Percentiles rank a stretch among this genome's conserved stretches.
Conservation (phyloP, 2,888 invertebrate genomes). For the Drosophila neutralis region DNA sequence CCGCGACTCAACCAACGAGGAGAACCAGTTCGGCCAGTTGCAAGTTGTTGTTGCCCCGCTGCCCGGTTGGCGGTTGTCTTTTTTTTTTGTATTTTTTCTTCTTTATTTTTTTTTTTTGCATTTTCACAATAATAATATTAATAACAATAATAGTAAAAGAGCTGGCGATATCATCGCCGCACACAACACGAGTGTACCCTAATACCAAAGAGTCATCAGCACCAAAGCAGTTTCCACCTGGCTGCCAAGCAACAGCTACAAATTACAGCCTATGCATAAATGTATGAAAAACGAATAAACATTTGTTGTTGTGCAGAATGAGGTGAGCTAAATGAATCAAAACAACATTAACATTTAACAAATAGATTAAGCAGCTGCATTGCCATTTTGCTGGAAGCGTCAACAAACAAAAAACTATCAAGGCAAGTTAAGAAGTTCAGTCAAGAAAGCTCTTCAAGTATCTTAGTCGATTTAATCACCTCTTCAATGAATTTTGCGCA, state of each 20-base stretch:
- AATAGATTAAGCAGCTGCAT: background rate
- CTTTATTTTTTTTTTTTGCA: slow-evolving; percentile 30
- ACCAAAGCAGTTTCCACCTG: slow-evolving; percentile 28
- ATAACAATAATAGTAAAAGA: slow-evolving; percentile 40
- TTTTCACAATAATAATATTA: slow-evolving; percentile 44
- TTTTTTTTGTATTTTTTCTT: slow-evolving; percentile 1
- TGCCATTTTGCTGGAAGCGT: background rate
- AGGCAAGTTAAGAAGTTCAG: background rate
- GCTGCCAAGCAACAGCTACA: slow-evolving; percentile 6
- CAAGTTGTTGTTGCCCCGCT: slow-evolving; percentile 15
- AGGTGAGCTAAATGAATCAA: background rate
- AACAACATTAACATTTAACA: background rate
- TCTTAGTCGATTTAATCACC: background rate
- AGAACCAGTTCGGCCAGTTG: slow-evolving; percentile 58
- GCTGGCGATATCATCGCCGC: slow-evolving; percentile 45
- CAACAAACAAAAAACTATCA: background rate
- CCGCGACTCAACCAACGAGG: slow-evolving; percentile 13
- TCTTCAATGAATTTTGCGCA: background rate
- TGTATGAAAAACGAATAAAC: background rate
- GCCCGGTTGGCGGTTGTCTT: slow-evolving; percentile 1
- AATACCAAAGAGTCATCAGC: slow-evolving; percentile 22
- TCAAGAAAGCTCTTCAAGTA: background rate
- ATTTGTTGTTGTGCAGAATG: background rate
- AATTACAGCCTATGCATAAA: background rate
- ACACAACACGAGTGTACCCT: slow-evolving; percentile 17